Evolutionary conservation across 2,888 invertebrate species (phyloP), one percentile per base, ranked within the genome.

Genomic region (Dorcus parallelipipedus): DNA sequence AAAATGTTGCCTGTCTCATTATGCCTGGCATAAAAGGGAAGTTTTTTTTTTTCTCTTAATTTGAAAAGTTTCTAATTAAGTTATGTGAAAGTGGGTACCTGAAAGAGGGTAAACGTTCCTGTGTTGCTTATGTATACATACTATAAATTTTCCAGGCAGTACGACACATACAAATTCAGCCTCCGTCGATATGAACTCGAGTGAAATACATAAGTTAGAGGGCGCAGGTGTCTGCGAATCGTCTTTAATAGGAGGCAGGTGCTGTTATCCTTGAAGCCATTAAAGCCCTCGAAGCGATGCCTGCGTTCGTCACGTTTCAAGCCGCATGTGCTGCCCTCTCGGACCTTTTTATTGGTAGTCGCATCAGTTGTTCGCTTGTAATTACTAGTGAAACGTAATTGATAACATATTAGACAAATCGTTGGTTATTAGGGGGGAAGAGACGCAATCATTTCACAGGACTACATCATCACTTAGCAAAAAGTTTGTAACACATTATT

Each of bases 181-280:
- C 7, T 33, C 26, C 26, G 26, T 33, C 14, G 20, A 45, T 45
- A 42, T 42, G 42, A 42, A 42, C 42, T 42, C 10, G 10, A 42
- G 42, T 14, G 14, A 53, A 53, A 45, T 33, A 54, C 39, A 48
- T 47, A 47, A 48, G 45, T 45, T 26, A 49, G 49, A 49, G 41
- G 49, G 49, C 54, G 54, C 54, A 54, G 54, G 49, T 54, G 54
- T 49, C 42, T 47, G 54, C 54, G 41, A 54, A 54, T 54, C 48
- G 54, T 54, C 54, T 54, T 54, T 54, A 54, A 54, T 54, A 54
- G 54, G 49, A 23, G 49, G 54, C 54, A 54, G 54, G 54, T 54
- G 54, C 49, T 23, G 49, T 9, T 40, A 10, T 49, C 49, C 48
- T 48, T 40, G 39, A 41, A 49, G 49, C 54, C 54, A 54, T 54